phyloP scores from a whole-genome alignment of 2,888 invertebrate species.

The Trachelus tabidus region DNA sequence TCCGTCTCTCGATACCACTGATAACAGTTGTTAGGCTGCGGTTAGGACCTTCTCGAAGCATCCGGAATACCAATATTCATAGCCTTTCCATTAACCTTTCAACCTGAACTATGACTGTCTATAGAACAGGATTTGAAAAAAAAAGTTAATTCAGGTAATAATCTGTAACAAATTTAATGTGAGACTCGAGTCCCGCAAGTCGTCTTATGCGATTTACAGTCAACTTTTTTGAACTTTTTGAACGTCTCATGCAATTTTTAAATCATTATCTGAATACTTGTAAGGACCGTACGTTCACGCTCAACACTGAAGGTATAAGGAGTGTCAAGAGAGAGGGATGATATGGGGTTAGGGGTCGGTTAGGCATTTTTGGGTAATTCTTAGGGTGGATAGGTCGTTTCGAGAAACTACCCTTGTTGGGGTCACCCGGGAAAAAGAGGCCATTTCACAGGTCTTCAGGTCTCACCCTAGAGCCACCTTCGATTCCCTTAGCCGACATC shows the following conservation, averaged over 20 bases:
- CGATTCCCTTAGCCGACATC: constrained; percentile 10
- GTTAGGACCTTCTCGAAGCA: constrained; percentile 40
- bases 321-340: constrained; percentile 10
- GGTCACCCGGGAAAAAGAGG: constrained; percentile 39
- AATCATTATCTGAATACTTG: too few relatives aligned
- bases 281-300: too few relatives aligned
- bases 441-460: constrained; percentile 40
- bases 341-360: constrained; percentile 26
- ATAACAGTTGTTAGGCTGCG: constrained; percentile 49
- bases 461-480: constrained; percentile 22
- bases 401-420: constrained; percentile 22
- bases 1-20: constrained; percentile 44
- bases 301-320: constrained; percentile 19
- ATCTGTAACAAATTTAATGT: too few relatives aligned
- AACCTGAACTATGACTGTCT: too few relatives aligned
- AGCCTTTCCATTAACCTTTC: too few relatives aligned
- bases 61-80: not conserved
- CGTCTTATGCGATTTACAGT: too few relatives aligned
- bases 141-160: too few relatives aligned
- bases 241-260: not conserved
- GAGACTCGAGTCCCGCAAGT: too few relatives aligned
- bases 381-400: constrained; percentile 25
- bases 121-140: too few relatives aligned
- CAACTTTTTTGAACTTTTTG: too few relatives aligned
- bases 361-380: constrained; percentile 28